Base-by-base conservation (phyloP, 1,140 invertebrate genomes). In the Zaprionus taronus region DNA sequence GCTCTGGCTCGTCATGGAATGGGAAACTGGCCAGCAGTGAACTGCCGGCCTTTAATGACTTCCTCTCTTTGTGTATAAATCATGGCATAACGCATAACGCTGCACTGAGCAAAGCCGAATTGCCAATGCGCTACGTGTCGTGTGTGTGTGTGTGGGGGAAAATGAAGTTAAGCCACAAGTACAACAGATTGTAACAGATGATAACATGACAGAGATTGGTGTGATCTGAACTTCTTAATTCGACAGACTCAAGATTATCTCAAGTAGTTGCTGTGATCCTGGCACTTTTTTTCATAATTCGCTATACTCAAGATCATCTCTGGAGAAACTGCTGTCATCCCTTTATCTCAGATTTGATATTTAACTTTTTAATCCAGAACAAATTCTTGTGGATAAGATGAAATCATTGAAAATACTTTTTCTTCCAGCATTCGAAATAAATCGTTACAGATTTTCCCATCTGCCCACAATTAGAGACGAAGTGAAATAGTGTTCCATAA, bases 21-120 rank as follows among this genome's bases (percentile, higher is more conserved):
- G 31, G 31, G 31, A 34, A 41, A 41, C 38, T 55, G 7, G 24
- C 28, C 24, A 38, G 53, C 31, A 34, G 31, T 34, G 31, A 36
- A 68, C 47, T 49, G 72, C 67, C 69, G 77, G 66, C 69, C 60
- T 77, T 80, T 84, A 90, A 90, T 90, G 76, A 80, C 77, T 83
- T 91, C 82, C 86, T 83, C 24, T 65, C 63, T 47, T 71, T 71
- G 20, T 58, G 47, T 51, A 51, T 51, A 51, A 51, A 51, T 51
- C 47, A 51, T 51, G 17, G 20, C 47, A 24, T 24, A 51, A 51
- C 41, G 41, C 41, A 47, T 47, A 9, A 41, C 47, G 17, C 47
- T 49, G 47, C 47, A 51, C 47, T 4, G 47, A 4, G 20, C 47
- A 12, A 51, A 51, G 47, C 47, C 47, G 47, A 51, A 24, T 51